Evolutionary conservation across 2,113 vertebrate species (phyloP).

Genomic region (Probosciger aterrimus): DNA sequence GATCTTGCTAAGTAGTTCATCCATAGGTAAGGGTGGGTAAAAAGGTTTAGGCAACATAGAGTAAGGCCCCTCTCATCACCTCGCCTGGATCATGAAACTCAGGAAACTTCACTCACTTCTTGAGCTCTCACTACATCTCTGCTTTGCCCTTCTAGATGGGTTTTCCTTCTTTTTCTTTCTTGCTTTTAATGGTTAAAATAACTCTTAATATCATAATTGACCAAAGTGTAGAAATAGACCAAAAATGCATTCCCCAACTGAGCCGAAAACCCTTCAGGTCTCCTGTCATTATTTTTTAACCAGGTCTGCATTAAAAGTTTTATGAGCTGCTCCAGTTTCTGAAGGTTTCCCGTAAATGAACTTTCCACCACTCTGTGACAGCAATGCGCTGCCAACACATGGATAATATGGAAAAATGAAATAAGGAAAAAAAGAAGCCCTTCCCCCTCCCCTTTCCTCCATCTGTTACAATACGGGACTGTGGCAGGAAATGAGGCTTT

Average conservation of each 20-base stretch:
- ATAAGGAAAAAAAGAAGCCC: neutral
- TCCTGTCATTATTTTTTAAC: conserved; percentile 59
- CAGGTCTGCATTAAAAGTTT: conserved; percentile 59
- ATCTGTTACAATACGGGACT: conserved; percentile 54
- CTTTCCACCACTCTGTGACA: conserved; percentile 58
- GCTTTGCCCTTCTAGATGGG: neutral
- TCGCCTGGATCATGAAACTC: neutral
- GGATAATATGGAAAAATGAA: conserved; percentile 66
- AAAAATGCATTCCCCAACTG: neutral
- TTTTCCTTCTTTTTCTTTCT: neutral
- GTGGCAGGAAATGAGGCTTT: conserved; percentile 67
- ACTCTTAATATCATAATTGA: neutral
- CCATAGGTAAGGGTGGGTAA: neutral
- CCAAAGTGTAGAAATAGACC: neutral
- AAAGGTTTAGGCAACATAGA: fast-evolving
- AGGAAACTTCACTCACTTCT: neutral
- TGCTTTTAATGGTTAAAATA: neutral
- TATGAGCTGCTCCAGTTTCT: conserved; percentile 58
- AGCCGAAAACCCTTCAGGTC: neutral
- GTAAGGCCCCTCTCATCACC: neutral
- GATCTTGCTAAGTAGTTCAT: neutral
- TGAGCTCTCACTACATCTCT: neutral
- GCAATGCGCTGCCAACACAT: conserved; percentile 45
- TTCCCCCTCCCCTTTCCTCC: neutral
- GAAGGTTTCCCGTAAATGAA: conserved; percentile 69